These are phyloP conservation scores for Montipora capitata DNA, from an alignment of 92 coral and sea anemone genomes.

Conservation along the genomic window DNA sequence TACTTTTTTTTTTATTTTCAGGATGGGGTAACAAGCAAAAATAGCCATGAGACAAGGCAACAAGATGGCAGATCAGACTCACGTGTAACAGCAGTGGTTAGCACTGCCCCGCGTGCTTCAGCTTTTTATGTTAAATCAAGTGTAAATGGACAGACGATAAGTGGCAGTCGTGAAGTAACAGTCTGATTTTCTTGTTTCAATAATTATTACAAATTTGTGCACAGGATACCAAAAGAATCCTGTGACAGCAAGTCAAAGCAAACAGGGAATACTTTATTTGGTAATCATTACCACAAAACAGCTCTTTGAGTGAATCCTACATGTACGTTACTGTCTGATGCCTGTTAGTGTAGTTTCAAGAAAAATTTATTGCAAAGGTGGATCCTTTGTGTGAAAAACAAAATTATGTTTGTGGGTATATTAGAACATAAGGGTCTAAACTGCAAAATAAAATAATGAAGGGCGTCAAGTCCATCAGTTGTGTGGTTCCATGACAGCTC, in stretches of 20 bases:
- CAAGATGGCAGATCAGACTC: slow-evolving; percentile 52
- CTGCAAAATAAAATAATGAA: too few species aligned
- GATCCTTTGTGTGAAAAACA: too few species aligned
- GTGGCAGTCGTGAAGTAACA: slow-evolving; percentile 74
- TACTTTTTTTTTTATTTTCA: background rate
- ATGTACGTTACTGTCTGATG: too few species aligned
- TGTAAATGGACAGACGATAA: slow-evolving; percentile 69
- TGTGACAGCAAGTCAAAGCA: too few species aligned
- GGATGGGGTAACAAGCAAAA: slow-evolving; percentile 34
- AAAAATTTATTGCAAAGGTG: too few species aligned
- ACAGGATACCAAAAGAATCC: too few species aligned
- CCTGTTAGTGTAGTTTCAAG: too few species aligned
- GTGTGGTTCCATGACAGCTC: background rate
- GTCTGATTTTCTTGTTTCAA: slow-evolving; percentile 35
- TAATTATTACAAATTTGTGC: too few species aligned
- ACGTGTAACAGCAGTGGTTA: slow-evolving; percentile 84
- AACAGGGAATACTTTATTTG: background rate
- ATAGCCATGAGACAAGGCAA: slow-evolving; percentile 37
- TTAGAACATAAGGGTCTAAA: too few species aligned
- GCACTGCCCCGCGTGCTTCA: slow-evolving; percentile 70
- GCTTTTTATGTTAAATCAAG: slow-evolving; percentile 48
- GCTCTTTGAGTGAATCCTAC: too few species aligned
- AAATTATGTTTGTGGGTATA: too few species aligned
- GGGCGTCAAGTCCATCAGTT: background rate
- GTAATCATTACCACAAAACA: background rate